Base-by-base conservation (phyloP, 2,113 vertebrate genomes). In the Tragelaphus scriptus region DNA sequence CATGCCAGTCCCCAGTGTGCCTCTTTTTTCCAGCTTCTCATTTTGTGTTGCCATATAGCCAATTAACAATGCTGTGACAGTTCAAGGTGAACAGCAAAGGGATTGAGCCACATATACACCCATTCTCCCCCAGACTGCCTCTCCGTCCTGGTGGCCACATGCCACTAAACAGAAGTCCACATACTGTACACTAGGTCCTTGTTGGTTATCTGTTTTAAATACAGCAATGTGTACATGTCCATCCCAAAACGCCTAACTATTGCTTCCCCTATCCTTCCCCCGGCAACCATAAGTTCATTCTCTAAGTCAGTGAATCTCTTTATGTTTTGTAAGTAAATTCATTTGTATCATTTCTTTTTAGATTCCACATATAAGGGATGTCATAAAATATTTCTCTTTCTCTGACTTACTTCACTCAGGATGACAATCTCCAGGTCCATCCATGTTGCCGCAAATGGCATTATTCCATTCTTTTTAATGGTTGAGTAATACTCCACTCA, bases 71-170 rank as follows among this genome's bases (percentile, higher is more conserved):
- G 10, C 1, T 12, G 36, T 40, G 21, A 75, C 11, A 6, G 68
- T 6, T 40, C 10, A 11, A 75, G 68, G 68, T 23, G 36, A 75
- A 40, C 10, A 10, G 68, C 21, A 25, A 40, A 75, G 19, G n/a
- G 68, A 13, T 3, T 40, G 68, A 68, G 36, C 21, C 68, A 75
- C 10, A 25, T 6, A 71, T 13, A 40, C 68, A 75, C n/a, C 68
- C 68, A 40, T 13, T 23, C 68, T 25, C 19, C 36, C 36, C 21
- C n/a, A 75, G 11, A 40, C 36, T 6, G 36, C 36, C 68, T 2
- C 40, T 5, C 36, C 5, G 0, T 75, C n/a, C 68, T 12, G 19
- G 68, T 0, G 10, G 68, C n/a, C 68, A 40, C 36, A 40, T 6
- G 13, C 10, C 68, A 25, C 11, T 40, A 10, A 71, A 23, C n/a